Percentiles rank a stretch among this genome's conserved stretches.
These are phyloP conservation scores for Dicentrarchus labrax DNA, from an alignment of 2,113 vertebrate species.

Conservation along the genomic window DNA sequence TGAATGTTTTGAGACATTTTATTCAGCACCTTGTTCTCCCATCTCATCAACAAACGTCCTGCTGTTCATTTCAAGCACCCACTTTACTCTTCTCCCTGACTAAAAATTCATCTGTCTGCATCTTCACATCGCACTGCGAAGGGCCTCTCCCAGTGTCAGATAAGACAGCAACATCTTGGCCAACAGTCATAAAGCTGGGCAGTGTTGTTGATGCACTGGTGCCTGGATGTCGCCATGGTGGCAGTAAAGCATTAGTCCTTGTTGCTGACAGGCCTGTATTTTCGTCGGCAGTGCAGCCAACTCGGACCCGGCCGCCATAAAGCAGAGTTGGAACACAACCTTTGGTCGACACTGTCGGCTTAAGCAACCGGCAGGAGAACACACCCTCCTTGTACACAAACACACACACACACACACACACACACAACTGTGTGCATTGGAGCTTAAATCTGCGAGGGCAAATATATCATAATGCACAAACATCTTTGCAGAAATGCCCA, in stretches of 20 bases:
- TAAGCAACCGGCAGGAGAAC: slow-evolving; percentile 56
- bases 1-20: neutral
- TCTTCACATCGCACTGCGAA: neutral
- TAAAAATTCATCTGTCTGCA: slow-evolving; percentile 3
- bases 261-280: slow-evolving; percentile 71
- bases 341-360: slow-evolving; percentile 77
- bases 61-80: neutral
- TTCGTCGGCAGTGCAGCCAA: slow-evolving; percentile 11
- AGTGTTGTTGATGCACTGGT: slow-evolving; percentile 38
- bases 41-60: neutral
- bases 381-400: slow-evolving; percentile 58
- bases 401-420: slow-evolving; percentile 33
- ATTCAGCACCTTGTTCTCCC: neutral
- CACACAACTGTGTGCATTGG: neutral
- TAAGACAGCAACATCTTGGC: slow-evolving; percentile 73
- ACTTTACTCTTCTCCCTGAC: neutral
- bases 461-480: slow-evolving; percentile 11
- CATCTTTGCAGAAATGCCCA: neutral
- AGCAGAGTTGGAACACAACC: slow-evolving; percentile 84
- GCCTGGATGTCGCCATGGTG: slow-evolving; percentile 76
- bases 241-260: slow-evolving; percentile 76
- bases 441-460: neutral
- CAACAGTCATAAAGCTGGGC: slow-evolving; percentile 80
- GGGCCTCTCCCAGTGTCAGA: slow-evolving; percentile 65
- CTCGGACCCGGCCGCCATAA: slow-evolving; percentile 77